Conservation (phyloP, 2,797 vertebrate genomes). For the Schizothorax lantsangensis region DNA sequence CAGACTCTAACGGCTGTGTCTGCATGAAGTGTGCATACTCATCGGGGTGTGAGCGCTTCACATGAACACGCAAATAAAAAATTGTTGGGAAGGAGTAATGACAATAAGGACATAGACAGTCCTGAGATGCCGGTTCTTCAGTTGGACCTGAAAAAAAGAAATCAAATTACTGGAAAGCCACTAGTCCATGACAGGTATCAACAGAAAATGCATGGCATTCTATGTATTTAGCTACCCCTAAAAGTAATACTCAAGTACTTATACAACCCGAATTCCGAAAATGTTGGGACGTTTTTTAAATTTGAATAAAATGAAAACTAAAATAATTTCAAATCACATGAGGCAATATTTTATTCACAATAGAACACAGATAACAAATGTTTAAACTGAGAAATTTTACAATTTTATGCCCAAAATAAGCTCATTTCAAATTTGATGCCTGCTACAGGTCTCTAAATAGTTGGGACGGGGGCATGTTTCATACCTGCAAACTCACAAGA, state of each 20-base stretch:
- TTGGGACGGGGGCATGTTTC: too few relatives aligned
- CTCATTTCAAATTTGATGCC: too few relatives aligned
- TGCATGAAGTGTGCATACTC: constrained; percentile 36
- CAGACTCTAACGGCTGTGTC: constrained; percentile 15
- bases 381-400: too few relatives aligned
- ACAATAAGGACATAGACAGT: constrained; percentile 74
- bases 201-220: not conserved
- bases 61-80: constrained; percentile 76
- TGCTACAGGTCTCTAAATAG: too few relatives aligned
- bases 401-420: too few relatives aligned
- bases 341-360: too few relatives aligned
- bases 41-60: constrained; percentile 66
- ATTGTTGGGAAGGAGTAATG: constrained; percentile 77
- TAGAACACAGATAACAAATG: too few relatives aligned
- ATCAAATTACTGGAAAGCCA: not conserved
- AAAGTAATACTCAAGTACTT: not conserved
- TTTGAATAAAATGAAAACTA: too few relatives aligned
- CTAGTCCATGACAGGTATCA: not conserved
- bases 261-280: too few relatives aligned
- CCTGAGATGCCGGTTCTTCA: constrained; percentile 49
- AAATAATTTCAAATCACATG: too few relatives aligned
- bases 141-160: constrained; percentile 61
- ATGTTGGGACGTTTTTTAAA: too few relatives aligned
- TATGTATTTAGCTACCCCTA: not conserved
- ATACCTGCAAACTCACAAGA: too few relatives aligned